A percentile compares a stretch with the other conserved stretches of the same genome.
Evolutionary conservation across 2,888 invertebrate species (phyloP).

Genomic region (Tipula confusa): DNA sequence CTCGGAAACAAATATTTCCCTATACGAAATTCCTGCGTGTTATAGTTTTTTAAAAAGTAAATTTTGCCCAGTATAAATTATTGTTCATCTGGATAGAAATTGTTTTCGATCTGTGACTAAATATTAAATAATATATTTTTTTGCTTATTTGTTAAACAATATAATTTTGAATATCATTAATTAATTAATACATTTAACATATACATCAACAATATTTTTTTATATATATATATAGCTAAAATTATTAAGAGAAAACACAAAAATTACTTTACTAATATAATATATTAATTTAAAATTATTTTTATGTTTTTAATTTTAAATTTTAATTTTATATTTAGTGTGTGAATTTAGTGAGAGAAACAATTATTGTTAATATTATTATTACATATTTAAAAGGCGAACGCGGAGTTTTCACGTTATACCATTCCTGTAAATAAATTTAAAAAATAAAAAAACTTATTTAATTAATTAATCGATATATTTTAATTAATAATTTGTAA

Average conservation of each 20-base stretch:
- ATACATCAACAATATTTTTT: conserved; percentile 29
- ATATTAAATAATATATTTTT: not conserved
- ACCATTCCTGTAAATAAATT: conserved; percentile 26
- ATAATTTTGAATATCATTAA: not conserved
- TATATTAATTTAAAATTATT: not conserved
- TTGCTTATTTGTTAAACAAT: not conserved
- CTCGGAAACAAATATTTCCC: too few relatives aligned
- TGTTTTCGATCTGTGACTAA: too few relatives aligned
- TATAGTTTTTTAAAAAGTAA: too few relatives aligned
- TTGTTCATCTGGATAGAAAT: too few relatives aligned
- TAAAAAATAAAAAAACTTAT: not conserved
- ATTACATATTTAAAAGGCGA: conserved; percentile 30
- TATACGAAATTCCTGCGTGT: too few relatives aligned
- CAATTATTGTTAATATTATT: too few relatives aligned
- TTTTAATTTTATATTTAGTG: not conserved
- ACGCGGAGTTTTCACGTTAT: conserved; percentile 8
- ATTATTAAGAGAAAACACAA: conserved; percentile 26
- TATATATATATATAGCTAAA: too few relatives aligned
- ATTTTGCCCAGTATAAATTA: too few relatives aligned
- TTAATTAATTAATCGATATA: not conserved
- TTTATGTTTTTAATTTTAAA: not conserved
- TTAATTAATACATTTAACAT: conserved; percentile 21
- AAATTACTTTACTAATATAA: not conserved
- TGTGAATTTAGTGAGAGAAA: not conserved
- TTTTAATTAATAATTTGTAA: too few relatives aligned